Conservation (phyloP, 1,140 invertebrate genomes). For the Drosophila nannoptera region DNA sequence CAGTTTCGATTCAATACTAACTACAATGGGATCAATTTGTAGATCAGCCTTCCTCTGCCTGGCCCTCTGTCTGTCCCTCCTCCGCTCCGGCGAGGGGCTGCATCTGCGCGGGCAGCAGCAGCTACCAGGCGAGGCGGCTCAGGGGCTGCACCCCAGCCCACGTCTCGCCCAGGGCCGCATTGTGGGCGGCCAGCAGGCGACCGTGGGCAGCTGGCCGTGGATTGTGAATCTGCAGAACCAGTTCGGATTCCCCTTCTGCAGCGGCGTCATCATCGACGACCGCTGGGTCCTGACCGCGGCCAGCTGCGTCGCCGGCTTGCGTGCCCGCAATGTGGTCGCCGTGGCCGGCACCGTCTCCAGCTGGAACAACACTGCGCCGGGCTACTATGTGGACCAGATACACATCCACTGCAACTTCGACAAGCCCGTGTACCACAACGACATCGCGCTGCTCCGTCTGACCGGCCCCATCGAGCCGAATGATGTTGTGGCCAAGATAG, state of each 20-base stretch:
- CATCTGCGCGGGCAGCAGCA: slow-evolving; percentile 37
- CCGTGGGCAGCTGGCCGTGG: slow-evolving; percentile 74
- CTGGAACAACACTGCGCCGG: slow-evolving; percentile 28
- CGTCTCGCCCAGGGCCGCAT: slow-evolving; percentile 56
- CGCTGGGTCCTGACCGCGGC: slow-evolving; percentile 78
- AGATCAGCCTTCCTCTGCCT: slow-evolving; percentile 27
- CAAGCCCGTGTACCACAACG: slow-evolving; percentile 79
- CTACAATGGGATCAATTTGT: slow-evolving; percentile 49
- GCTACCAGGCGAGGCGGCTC: slow-evolving; percentile 38
- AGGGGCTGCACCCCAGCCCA: not conserved
- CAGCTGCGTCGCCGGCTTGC: slow-evolving; percentile 74
- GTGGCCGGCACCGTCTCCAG: slow-evolving; percentile 51
- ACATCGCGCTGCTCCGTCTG: slow-evolving; percentile 80
- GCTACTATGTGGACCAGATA: slow-evolving; percentile 52
- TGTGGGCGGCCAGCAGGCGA: slow-evolving; percentile 74
- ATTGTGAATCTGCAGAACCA: slow-evolving; percentile 70
- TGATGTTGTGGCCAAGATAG: slow-evolving; percentile 78
- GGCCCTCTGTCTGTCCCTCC: slow-evolving; percentile 4
- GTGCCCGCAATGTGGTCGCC: slow-evolving; percentile 39
- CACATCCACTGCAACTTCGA: slow-evolving; percentile 73
- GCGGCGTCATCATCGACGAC: slow-evolving; percentile 76
- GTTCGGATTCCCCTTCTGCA: slow-evolving; percentile 75
- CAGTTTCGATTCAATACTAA: slow-evolving; percentile 50
- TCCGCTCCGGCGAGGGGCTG: slow-evolving; percentile 17
- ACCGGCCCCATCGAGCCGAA: slow-evolving; percentile 66